Evolutionary conservation across 1,140 invertebrate genomes (phyloP), one percentile per base, ranked within the genome.

Genomic region (Ruditapes philippinarum): DNA sequence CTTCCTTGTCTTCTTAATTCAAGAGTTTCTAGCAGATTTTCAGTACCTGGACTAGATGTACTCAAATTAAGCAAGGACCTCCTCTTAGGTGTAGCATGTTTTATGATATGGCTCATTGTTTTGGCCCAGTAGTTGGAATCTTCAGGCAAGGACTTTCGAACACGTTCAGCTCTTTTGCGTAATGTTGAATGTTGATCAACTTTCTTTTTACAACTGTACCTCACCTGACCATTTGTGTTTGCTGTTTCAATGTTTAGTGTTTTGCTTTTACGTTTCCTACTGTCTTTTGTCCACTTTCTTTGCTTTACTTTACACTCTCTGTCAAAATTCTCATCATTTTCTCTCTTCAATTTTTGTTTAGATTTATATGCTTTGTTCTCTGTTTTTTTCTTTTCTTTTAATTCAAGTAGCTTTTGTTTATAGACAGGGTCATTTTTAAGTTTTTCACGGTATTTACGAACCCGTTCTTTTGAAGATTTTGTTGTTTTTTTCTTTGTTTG

Each of bases 281-380:
- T 76, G n/a, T 76, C 31, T 76, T 45, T 38, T 25, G 28, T 57
- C 70, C 68, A 33, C 25, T 36, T 17, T 74, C 83, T 86, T 40
- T 86, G 70, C 74, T 86, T 86, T 36, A 17, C 83, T 86, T 86
- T 86, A 3, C n/a, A 31, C 83, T 60, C 25, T 22, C 28, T 28
- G 31, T 82, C 40, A 40, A 65, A 17, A 17, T 42, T 68, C 38
- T 17, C 19, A 36, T 82, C 28, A 40, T 57, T 5, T 54, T 79
- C 19, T 62, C 60, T 62, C 31, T 65, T 5, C 38, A 68, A 22
- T 42, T 82, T 82, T 45, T 65, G 17, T 1, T 68, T 36, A 57
- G 33, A 31, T 62, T 65, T 82, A 28, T 82, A 82, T 3, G 17
- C 60, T 36, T 65, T 57, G n/a, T 82, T 65, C 33, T 82, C n/a